Base-by-base conservation (phyloP, 2,888 invertebrate species). In the Argyra leucocephala region DNA sequence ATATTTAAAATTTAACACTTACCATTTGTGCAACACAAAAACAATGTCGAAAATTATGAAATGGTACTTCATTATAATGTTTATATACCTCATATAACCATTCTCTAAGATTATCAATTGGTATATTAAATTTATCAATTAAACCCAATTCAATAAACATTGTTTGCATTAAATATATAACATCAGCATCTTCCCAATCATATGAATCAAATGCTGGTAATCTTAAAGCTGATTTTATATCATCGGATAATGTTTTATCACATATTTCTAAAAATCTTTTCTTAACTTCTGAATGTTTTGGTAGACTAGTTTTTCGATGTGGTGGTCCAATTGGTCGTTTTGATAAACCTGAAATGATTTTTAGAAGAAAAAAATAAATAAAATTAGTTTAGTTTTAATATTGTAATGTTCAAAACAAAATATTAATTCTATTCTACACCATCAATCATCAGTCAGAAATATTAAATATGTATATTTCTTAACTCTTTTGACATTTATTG, bases 11-110 rank as follows among this genome's bases (percentile, higher is more conserved):
- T n/a, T n/a, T n/a, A 37, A 22, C 7, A 82, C 82, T 82, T 80
- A 90, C 91, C 91, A 91, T 91, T 82, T 91, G 91, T 67, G 91
- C 86, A 70, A 91, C 91, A 81, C 91, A 91, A 80, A 91, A 91
- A 79, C 90, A 90, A 76, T 91, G 91, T 71, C 90, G 84, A 80
- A 91, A 91, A 81, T 91, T 91, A 80, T 91, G 91, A 81, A 91
- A 91, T 68, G 91, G 91, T 75, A 91, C 91, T 80, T 90, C 90
- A 80, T 91, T 88, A 82, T 91, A 91, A 78, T 88, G 87, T 78
- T 88, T 88, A 80, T 88, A 89, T 71, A 88, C 86, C 78, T 88
- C 87, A 76, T 87, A 88, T 64, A 89, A 83, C 81, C 89, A 89
- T 77, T 86, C 86, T 69, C 88, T 82, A 70, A 89, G 80, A 66